Evolutionary conservation across 2,113 vertebrate species (phyloP), one percentile per base, ranked within the genome.

Genomic region (Bothrops jararaca): DNA sequence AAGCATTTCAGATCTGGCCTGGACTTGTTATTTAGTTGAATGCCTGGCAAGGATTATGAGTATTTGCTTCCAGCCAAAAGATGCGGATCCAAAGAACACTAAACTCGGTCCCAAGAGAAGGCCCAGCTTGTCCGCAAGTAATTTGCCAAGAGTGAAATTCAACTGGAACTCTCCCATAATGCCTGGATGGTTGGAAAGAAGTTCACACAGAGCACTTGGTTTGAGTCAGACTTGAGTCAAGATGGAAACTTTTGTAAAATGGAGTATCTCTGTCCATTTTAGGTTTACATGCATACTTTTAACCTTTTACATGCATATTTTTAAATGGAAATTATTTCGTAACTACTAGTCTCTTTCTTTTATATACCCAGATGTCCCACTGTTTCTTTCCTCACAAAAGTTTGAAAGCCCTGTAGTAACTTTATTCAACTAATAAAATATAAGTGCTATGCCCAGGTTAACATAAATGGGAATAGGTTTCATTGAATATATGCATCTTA

Each of bases 1-100:
- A 15, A 57, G 2, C 45, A 6, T 53, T 42, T 80, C 86, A 9
- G 57, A 87, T 64, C 42, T 29, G 10, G 45, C 22, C 13, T 80
- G 29, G 60, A n/a, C 52, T 48, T 80, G 86, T 80, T 92, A 45
- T 89, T 89, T 50, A 54, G 15, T 92, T 54, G 58, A 92, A 48
- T 80, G 50, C 34, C 86, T 92, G 91, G 86, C 48, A 56, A 4
- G 8, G 5, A 20, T 74, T 64, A 45, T 18, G 29, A 53, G 20
- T 54, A 89, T 89, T 87, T 92, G 45, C 58, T 50, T 54, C 10
- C 88, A 18, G 91, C 58, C 86, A 88, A 89, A 91, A 53, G 69
- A 22, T 1, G 0, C 56, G 60, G 34, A 74, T 89, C 86, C 91
- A 92, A 89, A 88, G 45, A 89, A 89, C 48, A 92, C 86, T 80